A percentile compares a stretch with the other conserved stretches of the same genome.
These are phyloP conservation scores for Mya arenaria DNA, from an alignment of 1,140 invertebrate species.

Conservation along the genomic window DNA sequence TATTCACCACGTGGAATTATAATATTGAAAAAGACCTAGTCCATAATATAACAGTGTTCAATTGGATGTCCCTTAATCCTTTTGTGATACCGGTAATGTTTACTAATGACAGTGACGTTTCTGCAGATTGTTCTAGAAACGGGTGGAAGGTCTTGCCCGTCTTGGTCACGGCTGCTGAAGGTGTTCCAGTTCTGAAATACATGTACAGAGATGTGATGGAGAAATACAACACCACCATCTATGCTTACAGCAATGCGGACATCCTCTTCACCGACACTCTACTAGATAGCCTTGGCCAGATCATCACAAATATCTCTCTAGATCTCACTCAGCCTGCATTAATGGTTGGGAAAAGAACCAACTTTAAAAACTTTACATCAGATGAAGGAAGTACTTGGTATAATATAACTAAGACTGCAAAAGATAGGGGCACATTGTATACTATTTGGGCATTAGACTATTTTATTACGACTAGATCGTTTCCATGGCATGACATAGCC, in stretches of 20 bases:
- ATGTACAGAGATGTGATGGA: constrained; percentile 57
- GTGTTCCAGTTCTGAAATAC: constrained; percentile 57
- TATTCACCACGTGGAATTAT: constrained; percentile 50
- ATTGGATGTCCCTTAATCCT: constrained; percentile 55
- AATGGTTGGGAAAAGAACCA: constrained; percentile 51
- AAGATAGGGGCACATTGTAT: constrained; percentile 49
- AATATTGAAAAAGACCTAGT: constrained; percentile 24
- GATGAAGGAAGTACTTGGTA: constrained; percentile 47
- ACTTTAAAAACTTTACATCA: constrained; percentile 53
- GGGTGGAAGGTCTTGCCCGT: constrained; percentile 54
- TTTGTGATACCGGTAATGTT: constrained; percentile 53
- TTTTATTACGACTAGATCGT: constrained; percentile 60
- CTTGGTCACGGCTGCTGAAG: constrained; percentile 2
- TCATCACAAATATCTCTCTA: constrained; percentile 2
- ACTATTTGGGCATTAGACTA: constrained; percentile 60
- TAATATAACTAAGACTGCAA: constrained; percentile 12
- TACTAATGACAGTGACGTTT: constrained; percentile 16
- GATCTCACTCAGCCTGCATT: constrained; percentile 22
- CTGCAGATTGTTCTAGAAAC: not conserved
- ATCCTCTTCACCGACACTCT: constrained; percentile 58
- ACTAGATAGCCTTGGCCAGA: constrained; percentile 38
- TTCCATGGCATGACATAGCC: constrained; percentile 62
- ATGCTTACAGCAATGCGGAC: constrained; percentile 60
- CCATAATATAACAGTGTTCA: constrained; percentile 55
- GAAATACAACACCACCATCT: constrained; percentile 47